These are phyloP conservation scores for Drosophila parvula DNA, from an alignment of 1,140 invertebrate genomes.

Conservation along the genomic window DNA sequence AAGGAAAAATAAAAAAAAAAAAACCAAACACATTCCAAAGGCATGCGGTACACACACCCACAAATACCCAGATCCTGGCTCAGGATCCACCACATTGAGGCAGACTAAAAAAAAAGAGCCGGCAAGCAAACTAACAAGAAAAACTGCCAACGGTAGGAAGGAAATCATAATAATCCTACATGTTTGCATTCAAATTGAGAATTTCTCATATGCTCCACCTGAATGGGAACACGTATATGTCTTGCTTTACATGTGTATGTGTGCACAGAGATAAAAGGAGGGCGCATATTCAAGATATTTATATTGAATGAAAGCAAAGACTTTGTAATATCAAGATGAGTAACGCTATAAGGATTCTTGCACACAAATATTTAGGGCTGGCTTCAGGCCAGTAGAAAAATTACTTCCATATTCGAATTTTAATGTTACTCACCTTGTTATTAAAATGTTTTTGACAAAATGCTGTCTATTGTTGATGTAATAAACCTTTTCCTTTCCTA, in stretches of 20 bases:
- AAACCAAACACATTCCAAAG: slow-evolving; percentile 31
- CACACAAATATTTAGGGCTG: too few species aligned
- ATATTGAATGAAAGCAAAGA: too few species aligned
- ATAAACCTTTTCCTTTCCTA: too few species aligned
- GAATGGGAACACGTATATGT: slow-evolving; percentile 31
- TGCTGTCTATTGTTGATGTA: too few species aligned
- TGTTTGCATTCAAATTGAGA: slow-evolving; percentile 82
- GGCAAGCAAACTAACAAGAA: slow-evolving; percentile 51
- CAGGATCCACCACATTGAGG: slow-evolving; percentile 36
- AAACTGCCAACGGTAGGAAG: slow-evolving; percentile 68
- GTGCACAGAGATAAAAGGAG: slow-evolving; percentile 1
- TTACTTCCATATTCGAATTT: too few species aligned
- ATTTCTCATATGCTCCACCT: slow-evolving; percentile 62
- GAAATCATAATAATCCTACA: slow-evolving; percentile 82
- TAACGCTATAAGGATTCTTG: too few species aligned
- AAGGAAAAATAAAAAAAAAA: slow-evolving; percentile 20
- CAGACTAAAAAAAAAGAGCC: slow-evolving; percentile 4
- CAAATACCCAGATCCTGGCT: slow-evolving; percentile 21
- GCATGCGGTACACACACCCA: slow-evolving; percentile 33
- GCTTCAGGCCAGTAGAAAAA: too few species aligned
- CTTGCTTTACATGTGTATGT: slow-evolving; percentile 8
- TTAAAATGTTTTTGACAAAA: too few species aligned
- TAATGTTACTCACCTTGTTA: too few species aligned
- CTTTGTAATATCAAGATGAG: too few species aligned
- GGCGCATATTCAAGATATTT: neutral